Evolutionary conservation across 2,797 vertebrate genomes (phyloP).

Genomic region (Sebastes minor): DNA sequence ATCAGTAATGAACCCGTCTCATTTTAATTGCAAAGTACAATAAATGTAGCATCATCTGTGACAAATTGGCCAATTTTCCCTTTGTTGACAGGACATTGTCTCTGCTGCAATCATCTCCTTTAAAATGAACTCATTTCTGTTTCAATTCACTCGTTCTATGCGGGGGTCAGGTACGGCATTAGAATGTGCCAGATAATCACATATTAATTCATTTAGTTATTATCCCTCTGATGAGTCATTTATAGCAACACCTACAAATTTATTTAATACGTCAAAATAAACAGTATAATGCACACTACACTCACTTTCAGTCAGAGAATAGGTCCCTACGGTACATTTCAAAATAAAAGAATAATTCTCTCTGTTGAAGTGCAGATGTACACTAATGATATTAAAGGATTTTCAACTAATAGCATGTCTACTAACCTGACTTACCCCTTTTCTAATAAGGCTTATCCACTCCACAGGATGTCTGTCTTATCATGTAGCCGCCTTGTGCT

Average conservation of each 20-base stretch:
- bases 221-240: constrained; percentile 3
- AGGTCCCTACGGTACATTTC: neutral
- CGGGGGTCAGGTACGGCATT: constrained; percentile 28
- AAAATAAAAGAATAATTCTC: neutral
- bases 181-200: constrained; percentile 30
- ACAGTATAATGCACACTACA: neutral
- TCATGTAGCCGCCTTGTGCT: neutral
- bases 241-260: neutral
- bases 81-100: constrained; percentile 56
- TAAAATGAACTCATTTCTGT: constrained; percentile 42
- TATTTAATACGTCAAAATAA: constrained; percentile 3
- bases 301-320: neutral
- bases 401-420: neutral
- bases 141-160: constrained; percentile 35
- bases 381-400: constrained; percentile 47
- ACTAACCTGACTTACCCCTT: constrained; percentile 24
- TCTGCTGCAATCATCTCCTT: constrained; percentile 59
- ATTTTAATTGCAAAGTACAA: constrained; percentile 71
- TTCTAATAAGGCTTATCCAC: constrained; percentile 50
- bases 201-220: constrained; percentile 41
- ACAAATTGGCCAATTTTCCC: constrained; percentile 70
- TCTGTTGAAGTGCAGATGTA: neutral
- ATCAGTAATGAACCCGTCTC: constrained; percentile 51
- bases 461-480: constrained; percentile 6
- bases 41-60: constrained; percentile 46